Evolutionary conservation across 2,113 vertebrate species (phyloP).

Genomic region (Eulacestoma nigropectus): DNA sequence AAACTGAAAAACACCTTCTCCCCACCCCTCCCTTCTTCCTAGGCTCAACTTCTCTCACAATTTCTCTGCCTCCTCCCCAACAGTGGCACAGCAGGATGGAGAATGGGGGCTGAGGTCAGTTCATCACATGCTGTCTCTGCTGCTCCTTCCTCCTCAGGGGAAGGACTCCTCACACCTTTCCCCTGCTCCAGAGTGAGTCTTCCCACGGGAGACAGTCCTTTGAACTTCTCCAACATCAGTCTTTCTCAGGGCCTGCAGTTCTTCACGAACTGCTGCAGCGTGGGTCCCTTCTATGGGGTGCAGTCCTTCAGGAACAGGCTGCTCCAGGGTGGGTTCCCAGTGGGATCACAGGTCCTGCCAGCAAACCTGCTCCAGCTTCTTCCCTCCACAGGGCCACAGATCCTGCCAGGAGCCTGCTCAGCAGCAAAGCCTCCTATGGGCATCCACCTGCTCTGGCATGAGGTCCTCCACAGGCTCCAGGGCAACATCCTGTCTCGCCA

Average conservation of each 20-base stretch:
- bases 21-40: background rate
- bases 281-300: background rate
- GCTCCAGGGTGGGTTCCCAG: background rate
- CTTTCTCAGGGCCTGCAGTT: background rate
- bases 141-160: background rate
- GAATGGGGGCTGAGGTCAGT: background rate
- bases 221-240: background rate
- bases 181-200: background rate
- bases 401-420: background rate
- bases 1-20: background rate
- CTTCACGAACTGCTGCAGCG: background rate
- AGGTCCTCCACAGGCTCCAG: background rate
- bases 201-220: background rate
- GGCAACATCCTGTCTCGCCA: background rate
- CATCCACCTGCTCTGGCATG: background rate
- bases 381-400: background rate
- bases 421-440: background rate
- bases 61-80: background rate
- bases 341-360: background rate
- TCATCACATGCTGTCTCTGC: background rate
- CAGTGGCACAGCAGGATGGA: background rate
- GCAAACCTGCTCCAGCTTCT: background rate
- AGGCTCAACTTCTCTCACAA: rapidly evolving
- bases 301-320: background rate
- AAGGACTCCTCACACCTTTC: background rate